phyloP scores from a whole-genome alignment of 2,113 vertebrate species.

The Oxygymnocypris stewartii region DNA sequence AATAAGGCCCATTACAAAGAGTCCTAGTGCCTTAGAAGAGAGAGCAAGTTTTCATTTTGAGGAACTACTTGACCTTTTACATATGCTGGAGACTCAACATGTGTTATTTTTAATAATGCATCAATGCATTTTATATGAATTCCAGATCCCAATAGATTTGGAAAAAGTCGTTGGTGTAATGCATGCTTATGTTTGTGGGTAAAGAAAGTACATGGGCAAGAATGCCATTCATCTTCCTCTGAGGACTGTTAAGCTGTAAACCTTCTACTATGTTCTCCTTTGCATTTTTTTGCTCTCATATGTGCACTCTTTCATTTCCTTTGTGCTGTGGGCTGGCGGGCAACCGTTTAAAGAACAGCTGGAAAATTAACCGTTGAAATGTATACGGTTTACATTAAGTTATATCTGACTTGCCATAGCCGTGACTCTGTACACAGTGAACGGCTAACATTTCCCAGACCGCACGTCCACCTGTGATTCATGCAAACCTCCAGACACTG shows the following conservation, averaged over 20 bases:
- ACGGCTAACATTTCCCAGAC: conserved; percentile 40
- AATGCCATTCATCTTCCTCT: not conserved
- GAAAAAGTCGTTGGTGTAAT: not conserved
- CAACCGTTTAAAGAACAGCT: conserved; percentile 20
- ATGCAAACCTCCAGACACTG: conserved; percentile 41
- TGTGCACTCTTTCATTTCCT: not conserved
- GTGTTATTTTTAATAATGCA: conserved; percentile 27
- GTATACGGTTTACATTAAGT: conserved; percentile 52
- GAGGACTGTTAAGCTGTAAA: conserved; percentile 4
- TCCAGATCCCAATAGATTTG: not conserved
- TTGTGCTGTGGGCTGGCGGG: not conserved
- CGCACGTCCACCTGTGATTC: conserved; percentile 52
- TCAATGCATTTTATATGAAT: conserved; percentile 3
- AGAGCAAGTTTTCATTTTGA: conserved; percentile 10
- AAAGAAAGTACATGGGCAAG: not conserved
- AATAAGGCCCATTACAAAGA: conserved; percentile 41
- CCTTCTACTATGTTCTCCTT: conserved; percentile 11
- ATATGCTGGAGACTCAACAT: conserved; percentile 13
- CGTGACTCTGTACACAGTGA: conserved; percentile 17
- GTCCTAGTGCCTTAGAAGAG: conserved; percentile 42
- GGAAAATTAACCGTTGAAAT: conserved; percentile 52
- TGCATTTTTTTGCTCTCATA: not conserved
- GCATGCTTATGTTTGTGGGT: not conserved
- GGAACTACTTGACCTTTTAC: conserved; percentile 24
- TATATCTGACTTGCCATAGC: conserved; percentile 60